Evolutionary conservation across 2,797 vertebrate genomes (phyloP), one percentile per base, ranked within the genome.

Genomic region (Bufotes viridis): DNA sequence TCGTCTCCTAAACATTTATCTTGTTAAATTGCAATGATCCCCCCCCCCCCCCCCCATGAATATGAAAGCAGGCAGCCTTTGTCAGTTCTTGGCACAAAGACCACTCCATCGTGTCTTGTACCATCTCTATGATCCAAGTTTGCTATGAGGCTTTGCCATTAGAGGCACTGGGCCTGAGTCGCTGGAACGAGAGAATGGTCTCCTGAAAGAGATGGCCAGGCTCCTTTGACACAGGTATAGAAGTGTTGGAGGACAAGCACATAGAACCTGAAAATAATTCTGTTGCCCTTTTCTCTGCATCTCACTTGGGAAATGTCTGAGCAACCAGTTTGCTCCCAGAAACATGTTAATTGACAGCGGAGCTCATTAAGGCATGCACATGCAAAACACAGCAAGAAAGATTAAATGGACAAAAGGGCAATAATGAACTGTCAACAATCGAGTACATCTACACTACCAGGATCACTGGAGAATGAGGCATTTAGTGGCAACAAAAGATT

Each of bases 401-500:
- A 96, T 97, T 96, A 96, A 93, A 93, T 94, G 95, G 93, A 96
- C 94, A 96, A 95, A 96, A 94, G 95, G 96, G 96, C 97, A 95
- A 95, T 97, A 98, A 98, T 98, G 97, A 98, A 97, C 96, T 95
- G 97, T 98, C 97, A 97, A 97, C 96, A 97, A 97, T 96, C 94
- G 95, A 96, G 96, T 95, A 96, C 96, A 96, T 98, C 96, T 96
- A 96, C 94, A 94, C 93, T 94, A 95, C 95, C 96, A 94, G 96
- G 96, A 97, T 97, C 97, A 96, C 96, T 95, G 96, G 93, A 97
- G 97, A 97, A 96, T 95, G 96, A 96, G 95, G 96, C 97, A 97
- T 98, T 99, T 97, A 97, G 94, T 94, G 93, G 92, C 95, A 96
- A 99, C 98, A 99, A 99, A 96, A 97, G 96, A 95, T 96, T 94